phyloP scores from a whole-genome alignment of 30 jellyfish, hydroid and myxozoan genomes.

The Aurelia sp. region DNA sequence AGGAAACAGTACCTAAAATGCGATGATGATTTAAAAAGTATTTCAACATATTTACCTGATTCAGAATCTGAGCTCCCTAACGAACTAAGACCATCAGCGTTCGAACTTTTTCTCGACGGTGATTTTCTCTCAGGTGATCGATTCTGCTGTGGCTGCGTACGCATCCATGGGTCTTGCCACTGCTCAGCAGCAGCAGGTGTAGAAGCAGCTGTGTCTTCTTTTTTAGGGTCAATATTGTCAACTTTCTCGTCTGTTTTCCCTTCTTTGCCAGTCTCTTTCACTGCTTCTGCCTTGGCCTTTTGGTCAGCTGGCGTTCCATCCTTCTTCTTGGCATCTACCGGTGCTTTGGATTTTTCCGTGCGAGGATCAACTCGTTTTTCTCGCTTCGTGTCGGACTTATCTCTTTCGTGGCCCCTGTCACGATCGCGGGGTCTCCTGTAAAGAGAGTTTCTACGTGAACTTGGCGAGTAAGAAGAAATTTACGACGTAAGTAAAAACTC shows the following conservation, averaged over 20 bases:
- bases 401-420: conserved; percentile 70
- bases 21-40: neutral
- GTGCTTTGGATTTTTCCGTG: conserved; percentile 5
- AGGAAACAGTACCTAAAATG: no score
- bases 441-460: no score
- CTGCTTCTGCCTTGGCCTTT: conserved; percentile 16
- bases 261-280: neutral
- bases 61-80: conserved; percentile 74
- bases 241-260: no score
- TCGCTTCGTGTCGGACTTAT: conserved; percentile 45
- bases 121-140: conserved; percentile 55
- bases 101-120: conserved; percentile 15
- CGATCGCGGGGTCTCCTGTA: conserved; percentile 44
- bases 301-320: neutral
- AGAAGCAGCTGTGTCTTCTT: conserved; percentile 15
- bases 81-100: conserved; percentile 41
- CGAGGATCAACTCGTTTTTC: conserved; percentile 45
- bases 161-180: conserved; percentile 99
- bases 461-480: no score
- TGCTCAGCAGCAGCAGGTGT: conserved; percentile 69
- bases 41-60: conserved; percentile 32
- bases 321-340: neutral
- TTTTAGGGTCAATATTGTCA: neutral
- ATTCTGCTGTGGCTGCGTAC: conserved; percentile 75
- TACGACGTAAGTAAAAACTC: no score